Percentiles rank a stretch among this genome's conserved stretches.
These are phyloP conservation scores for Trachelus iudaicus DNA, from an alignment of 2,888 invertebrate species.

Conservation along the genomic window DNA sequence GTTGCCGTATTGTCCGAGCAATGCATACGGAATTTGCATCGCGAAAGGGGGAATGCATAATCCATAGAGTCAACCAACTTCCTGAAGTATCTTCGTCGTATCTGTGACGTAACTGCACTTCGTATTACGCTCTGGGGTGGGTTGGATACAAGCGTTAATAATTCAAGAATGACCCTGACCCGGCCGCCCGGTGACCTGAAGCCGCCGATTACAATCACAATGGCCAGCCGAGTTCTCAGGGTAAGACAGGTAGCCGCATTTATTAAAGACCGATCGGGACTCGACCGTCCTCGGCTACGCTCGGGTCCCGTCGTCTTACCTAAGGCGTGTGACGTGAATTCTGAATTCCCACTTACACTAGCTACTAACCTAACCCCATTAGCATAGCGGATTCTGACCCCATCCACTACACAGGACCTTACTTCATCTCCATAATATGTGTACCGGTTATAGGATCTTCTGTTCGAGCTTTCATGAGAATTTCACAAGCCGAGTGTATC, in stretches of 20 bases:
- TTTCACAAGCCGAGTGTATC: constrained; percentile 20
- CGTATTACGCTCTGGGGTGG: constrained; percentile 12
- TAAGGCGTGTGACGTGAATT: constrained; percentile 11
- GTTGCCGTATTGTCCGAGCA: neutral
- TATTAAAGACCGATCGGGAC: constrained; percentile 25
- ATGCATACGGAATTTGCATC: neutral
- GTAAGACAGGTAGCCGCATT: constrained; percentile 57
- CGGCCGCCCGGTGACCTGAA: constrained; percentile 45
- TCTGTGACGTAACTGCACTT: neutral
- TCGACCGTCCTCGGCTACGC: neutral
- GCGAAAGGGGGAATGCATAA: neutral
- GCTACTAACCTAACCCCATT: constrained; percentile 30
- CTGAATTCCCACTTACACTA: constrained; percentile 12
- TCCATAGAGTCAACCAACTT: neutral
- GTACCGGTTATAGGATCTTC: neutral
- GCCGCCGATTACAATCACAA: constrained; percentile 54
- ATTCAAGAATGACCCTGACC: constrained; percentile 54
- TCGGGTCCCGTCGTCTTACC: neutral
- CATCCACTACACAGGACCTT: neutral
- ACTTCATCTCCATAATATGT: neutral
- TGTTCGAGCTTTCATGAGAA: constrained; percentile 19
- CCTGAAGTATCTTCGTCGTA: neutral
- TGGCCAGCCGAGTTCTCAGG: constrained; percentile 46
- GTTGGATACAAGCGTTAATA: constrained; percentile 48
- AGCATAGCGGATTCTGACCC: constrained; percentile 28